Evolutionary conservation across 1,140 invertebrate species (phyloP), one percentile per base, ranked within the genome.

Genomic region (Dysdera silvatica): DNA sequence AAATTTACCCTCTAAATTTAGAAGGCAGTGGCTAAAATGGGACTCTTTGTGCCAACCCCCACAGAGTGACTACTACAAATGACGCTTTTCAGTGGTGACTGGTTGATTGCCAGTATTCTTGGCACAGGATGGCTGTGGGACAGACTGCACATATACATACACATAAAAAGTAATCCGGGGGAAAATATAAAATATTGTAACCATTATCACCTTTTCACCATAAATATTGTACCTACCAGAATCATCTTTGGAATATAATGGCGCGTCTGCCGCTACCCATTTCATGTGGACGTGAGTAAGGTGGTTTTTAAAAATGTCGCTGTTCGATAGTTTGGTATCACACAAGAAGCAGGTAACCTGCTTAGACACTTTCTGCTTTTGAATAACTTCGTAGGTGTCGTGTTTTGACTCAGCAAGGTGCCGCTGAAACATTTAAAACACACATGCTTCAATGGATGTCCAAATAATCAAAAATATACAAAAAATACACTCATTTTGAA

Each of bases 231-330:
- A 5, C 18, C 24, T 14, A 4, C 8, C 18, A 45, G 18, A 45
- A 2, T 43, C 43, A 23, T 59, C 32, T 29, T 51, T 59, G 57
- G 48, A 47, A 16, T 6, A 2, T 18, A 28, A 28, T 2, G 35
- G 14, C 10, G 28, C 18, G 28, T 47, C 59, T 23, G 29, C 58
- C 1, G 40, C 37, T 16, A 60, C 33, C 69, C 69, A 70, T 24
- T 57, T 61, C 35, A 61, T 67, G 28, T 70, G 69, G 6, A 62
- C 67, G 51, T 70, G 69, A 40, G 65, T 31, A 23, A 61, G 47
- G 63, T 70, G 69, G 6, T 57, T 56, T 8, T 54, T 26, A 33
- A 20, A 65, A 4, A 31, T 47, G 24, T 66, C 64, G 6, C 29
- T 14, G 41, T 1, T 33, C 18, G 49, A 10, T 8, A 67, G 58